These are phyloP conservation scores for Philopotamus ludificatus DNA, from an alignment of 1,140 invertebrate species.

Conservation along the genomic window DNA sequence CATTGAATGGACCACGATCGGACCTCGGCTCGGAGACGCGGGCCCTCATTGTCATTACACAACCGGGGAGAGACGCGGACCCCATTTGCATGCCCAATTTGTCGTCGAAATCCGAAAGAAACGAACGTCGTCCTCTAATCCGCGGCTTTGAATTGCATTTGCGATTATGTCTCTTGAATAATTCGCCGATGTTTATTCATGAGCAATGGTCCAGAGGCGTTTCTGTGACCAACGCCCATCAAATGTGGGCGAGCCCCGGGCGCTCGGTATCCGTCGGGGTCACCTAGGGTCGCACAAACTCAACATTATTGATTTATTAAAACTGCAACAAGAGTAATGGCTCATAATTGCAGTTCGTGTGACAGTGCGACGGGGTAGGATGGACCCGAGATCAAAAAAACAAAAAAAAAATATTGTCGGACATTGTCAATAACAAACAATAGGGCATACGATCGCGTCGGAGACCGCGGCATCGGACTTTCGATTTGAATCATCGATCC, in stretches of 20 bases:
- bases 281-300: neutral
- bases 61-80: too few relatives aligned
- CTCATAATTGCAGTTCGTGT: conserved; percentile 8
- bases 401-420: too few relatives aligned
- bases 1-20: conserved; percentile 35
- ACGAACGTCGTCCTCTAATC: neutral
- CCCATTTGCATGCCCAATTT: too few relatives aligned
- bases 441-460: too few relatives aligned
- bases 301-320: neutral
- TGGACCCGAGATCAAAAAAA: too few relatives aligned
- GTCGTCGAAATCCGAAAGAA: too few relatives aligned
- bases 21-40: conserved; percentile 13
- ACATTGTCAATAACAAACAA: too few relatives aligned
- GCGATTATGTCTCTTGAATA: neutral
- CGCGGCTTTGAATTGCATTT: neutral
- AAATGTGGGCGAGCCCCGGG: conserved; percentile 14
- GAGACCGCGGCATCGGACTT: too few relatives aligned
- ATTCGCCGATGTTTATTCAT: conserved; percentile 6
- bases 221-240: conserved; percentile 6
- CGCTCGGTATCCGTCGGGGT: neutral
- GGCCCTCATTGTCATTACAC: conserved; percentile 18
- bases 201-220: conserved; percentile 17
- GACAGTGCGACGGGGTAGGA: neutral
- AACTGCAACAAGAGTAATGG: conserved; percentile 13
- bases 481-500: too few relatives aligned